Evolutionary conservation across 2,888 invertebrate species (phyloP), one percentile per base, ranked within the genome.

Genomic region (Drosophila mettleri): DNA sequence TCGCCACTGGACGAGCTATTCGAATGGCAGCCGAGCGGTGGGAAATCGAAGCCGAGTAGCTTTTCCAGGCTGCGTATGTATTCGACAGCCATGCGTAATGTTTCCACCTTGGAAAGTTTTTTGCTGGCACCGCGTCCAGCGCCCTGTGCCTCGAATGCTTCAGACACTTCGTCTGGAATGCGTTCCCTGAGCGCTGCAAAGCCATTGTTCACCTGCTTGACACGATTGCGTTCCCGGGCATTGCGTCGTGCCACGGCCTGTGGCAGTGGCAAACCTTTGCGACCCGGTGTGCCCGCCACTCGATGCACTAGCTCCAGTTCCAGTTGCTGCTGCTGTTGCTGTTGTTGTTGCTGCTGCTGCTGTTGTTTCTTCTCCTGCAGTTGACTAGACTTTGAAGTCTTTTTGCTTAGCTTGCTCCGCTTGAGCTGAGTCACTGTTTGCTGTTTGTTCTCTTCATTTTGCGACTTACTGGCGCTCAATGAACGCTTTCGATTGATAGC

Each of bases 181-280:
- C 97, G 97, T 82, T 96, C 96, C 20, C 97, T 94, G 1, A 98
- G 93, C n/a, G 96, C 96, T 0, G 97, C 96, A 91, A 97, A 98
- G 18, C 97, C 98, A 88, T 97, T 96, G 92, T 97, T 97, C 27
- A 97, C 97, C 94, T 97, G 97, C 81, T 97, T 97, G 10, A 98
- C 98, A 67, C 98, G 94, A 92, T 98, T 98, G 20, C 98, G 93
- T 93, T 98, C 98, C 55, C 98, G 94, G 69, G 98, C 98, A 93
- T 98, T 98, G 88, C 98, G 93, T 45, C 98, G 93, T 0, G 97
- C 97, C 8, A 97, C 97, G 0, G 97, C 96, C 22, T 96, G 94
- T 0, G 96, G 96, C 52, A 95, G 95, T 3, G 96, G 95, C 63
- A 95, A 54, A 0, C 91, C 91, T 33, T 92, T 92, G 14, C 91